Conservation (phyloP, 2,113 vertebrate genomes). For the Brienomyrus longianalis region DNA sequence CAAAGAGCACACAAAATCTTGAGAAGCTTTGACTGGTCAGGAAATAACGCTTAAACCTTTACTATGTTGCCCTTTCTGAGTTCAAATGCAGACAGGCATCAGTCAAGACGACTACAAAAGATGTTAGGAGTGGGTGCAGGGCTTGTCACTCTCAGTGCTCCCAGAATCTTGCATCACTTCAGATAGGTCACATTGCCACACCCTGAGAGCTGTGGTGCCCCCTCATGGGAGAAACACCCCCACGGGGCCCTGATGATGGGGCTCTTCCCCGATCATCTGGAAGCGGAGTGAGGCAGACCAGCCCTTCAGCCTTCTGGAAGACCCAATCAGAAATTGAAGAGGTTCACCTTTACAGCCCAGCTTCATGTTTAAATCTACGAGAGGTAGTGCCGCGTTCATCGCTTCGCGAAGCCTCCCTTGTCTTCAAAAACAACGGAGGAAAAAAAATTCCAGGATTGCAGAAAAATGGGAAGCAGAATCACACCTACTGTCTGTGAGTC, state of each 20-base stretch:
- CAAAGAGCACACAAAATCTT: not conserved
- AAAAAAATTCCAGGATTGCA: not conserved
- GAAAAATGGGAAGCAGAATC: not conserved
- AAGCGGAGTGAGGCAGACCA: not conserved
- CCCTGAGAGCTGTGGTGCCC: not conserved
- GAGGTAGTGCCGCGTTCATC: not conserved
- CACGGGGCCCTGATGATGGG: not conserved
- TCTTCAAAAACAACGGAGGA: not conserved
- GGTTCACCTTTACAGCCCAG: not conserved
- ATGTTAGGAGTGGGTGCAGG: not conserved
- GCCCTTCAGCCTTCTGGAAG: not conserved
- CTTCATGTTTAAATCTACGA: not conserved
- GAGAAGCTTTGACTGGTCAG: not conserved
- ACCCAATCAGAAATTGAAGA: not conserved
- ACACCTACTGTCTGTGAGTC: not conserved
- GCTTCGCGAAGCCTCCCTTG: not conserved
- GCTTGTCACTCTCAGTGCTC: not conserved
- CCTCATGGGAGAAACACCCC: not conserved
- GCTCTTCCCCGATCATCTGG: not conserved
- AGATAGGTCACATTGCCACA: not conserved
- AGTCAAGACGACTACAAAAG: not conserved
- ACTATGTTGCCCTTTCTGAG: not conserved
- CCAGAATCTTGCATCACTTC: not conserved
- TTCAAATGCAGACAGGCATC: not conserved
- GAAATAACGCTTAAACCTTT: not conserved